Base-by-base conservation (phyloP, 2,797 vertebrate genomes). In the Limnodromus scolopaceus region DNA sequence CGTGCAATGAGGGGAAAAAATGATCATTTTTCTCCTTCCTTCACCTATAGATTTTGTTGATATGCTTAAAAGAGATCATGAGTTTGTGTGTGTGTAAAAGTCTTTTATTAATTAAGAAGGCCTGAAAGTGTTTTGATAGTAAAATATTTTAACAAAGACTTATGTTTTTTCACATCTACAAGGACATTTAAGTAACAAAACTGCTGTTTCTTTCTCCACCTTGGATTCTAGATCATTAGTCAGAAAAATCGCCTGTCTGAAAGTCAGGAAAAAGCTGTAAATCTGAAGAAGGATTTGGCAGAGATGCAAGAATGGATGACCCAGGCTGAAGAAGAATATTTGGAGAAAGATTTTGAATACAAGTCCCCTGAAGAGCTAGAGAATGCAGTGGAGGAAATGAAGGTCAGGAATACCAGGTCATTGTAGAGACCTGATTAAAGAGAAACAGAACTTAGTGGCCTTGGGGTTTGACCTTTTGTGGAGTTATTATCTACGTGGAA, bases 281-380 rank as follows among this genome's bases (percentile, higher is more conserved):
- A 99, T 98, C 96, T 99, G 95, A 99, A 98, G 98, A 99, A 99
- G 95, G 99, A 99, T 97, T 98, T 99, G 98, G 98, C 98, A 10
- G 99, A 99, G 98, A 99, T 99, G 99, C 99, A 99, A 97, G 99
- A 99, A 85, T 99, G 99, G 99, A 99, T 99, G 98, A 92, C 98
- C 14, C 99, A 99, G 97, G 99, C 99, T 13, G 99, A 99, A 71
- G 99, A 99, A 79, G 99, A 99, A 68, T 99, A 99, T 97, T 98
- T 99, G 81, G 99, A 99, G 98, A 98, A 98, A 90, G 99, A 99
- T 98, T 99, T 99, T 95, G 99, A 99, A 85, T 99, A 99, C 95
- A 99, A 99, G 97, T 98, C 99, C 84, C 99, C 99, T 2, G 99
- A 99, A 98, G 99, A 99, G 77, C 98, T 99, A 43, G 99, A 99